A percentile compares a stretch with the other conserved stretches of the same genome.
These are phyloP conservation scores for Tympanuchus pallidicinctus DNA, from an alignment of 2,113 vertebrate species.

Conservation along the genomic window DNA sequence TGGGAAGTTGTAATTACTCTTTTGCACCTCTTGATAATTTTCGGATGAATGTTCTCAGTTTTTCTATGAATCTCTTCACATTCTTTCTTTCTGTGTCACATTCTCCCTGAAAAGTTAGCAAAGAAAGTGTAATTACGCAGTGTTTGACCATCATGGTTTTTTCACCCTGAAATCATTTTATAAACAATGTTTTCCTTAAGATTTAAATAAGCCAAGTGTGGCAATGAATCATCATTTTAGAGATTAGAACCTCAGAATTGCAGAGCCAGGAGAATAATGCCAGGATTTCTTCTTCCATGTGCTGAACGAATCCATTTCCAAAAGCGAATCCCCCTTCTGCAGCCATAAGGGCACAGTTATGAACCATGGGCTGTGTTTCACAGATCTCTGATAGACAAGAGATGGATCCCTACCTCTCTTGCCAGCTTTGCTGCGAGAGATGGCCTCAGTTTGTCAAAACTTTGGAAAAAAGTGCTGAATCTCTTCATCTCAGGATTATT, in stretches of 20 bases:
- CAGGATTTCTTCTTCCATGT: background rate
- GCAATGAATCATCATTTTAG: background rate
- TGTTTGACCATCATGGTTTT: background rate
- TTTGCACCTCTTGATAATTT: background rate
- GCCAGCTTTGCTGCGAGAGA: background rate
- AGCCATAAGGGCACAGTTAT: fast-evolving
- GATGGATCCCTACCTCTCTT: background rate
- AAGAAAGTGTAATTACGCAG: background rate
- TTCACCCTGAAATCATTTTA: background rate
- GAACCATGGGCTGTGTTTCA: background rate
- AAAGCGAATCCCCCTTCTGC: background rate
- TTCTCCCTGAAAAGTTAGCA: constrained; percentile 13
- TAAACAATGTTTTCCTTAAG: background rate
- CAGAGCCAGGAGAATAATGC: background rate
- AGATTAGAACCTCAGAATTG: background rate
- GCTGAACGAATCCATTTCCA: background rate
- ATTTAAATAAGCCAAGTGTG: background rate
- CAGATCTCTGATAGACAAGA: background rate
- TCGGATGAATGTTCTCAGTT: background rate
- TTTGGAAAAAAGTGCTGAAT: constrained; percentile 43
- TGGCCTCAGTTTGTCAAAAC: constrained; percentile 38
- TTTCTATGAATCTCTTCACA: background rate
- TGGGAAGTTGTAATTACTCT: background rate
- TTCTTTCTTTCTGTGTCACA: constrained; percentile 44
- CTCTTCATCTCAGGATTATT: background rate